These are phyloP conservation scores for Drosophila putrida DNA, from an alignment of 2,888 invertebrate genomes.

Conservation along the genomic window DNA sequence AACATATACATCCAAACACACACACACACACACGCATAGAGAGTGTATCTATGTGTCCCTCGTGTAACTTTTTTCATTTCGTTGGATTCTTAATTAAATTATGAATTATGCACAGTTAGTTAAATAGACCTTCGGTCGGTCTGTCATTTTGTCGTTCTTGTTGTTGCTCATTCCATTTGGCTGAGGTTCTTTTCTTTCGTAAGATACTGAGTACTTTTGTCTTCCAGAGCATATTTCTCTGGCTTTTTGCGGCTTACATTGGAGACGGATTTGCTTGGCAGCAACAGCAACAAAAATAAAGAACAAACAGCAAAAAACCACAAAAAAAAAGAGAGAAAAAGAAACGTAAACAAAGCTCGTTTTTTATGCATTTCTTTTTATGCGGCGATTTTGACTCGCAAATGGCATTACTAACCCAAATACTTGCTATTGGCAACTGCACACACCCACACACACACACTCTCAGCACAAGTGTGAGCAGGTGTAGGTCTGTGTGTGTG, in stretches of 20 bases:
- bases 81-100: constrained; percentile 84
- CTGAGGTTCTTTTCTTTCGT: constrained; percentile 23
- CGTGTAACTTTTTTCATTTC: constrained; percentile 82
- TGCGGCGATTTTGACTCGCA: constrained; percentile 70
- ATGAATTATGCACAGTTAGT: constrained; percentile 85
- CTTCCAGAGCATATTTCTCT: constrained; percentile 40
- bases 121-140: constrained; percentile 78
- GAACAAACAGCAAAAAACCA: constrained; percentile 15
- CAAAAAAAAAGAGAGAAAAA: constrained; percentile 22
- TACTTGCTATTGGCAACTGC: constrained; percentile 71
- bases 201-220: constrained; percentile 28
- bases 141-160: constrained; percentile 11
- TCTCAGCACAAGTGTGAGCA: constrained; percentile 18
- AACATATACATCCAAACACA: constrained; percentile 15
- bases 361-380: constrained; percentile 60
- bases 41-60: constrained; percentile 71
- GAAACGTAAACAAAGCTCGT: constrained; percentile 58
- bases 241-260: constrained; percentile 72
- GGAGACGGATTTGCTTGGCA: constrained; percentile 71
- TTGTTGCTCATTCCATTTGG: background rate
- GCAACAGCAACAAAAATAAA: constrained; percentile 11
- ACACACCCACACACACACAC: constrained; percentile 24
- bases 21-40: constrained; percentile 12
- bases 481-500: constrained; percentile 23
- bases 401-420: constrained; percentile 84